Evolutionary conservation across 2,113 vertebrate genomes (phyloP).

Genomic region (Tyrannus savana): DNA sequence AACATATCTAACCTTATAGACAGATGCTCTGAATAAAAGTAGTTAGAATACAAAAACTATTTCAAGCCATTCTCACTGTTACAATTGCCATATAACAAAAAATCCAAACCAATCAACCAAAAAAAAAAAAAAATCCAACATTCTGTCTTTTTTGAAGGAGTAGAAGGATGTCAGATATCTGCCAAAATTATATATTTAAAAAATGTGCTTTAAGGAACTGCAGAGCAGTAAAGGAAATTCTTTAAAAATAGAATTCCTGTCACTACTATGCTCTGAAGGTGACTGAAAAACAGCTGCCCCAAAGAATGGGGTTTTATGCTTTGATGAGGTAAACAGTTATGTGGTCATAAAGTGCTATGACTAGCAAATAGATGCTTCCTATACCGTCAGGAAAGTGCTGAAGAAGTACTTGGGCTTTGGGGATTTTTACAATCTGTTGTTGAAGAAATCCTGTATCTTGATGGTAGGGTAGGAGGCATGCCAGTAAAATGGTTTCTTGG

Average conservation of each 20-base stretch:
- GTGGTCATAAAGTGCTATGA: constrained; percentile 1
- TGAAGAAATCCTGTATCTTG: constrained; percentile 9
- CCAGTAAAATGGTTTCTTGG: neutral
- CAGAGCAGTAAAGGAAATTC: neutral
- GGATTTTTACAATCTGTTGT: constrained; percentile 18
- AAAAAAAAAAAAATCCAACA: neutral
- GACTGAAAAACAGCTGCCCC: neutral
- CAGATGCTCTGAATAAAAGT: neutral
- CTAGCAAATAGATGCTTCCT: constrained; percentile 44
- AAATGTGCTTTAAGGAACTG: neutral
- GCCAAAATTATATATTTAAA: neutral
- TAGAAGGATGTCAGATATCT: neutral
- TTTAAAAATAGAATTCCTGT: neutral
- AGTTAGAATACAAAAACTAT: neutral
- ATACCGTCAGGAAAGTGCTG: neutral
- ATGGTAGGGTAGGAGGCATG: neutral
- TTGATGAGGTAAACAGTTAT: neutral
- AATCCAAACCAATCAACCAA: neutral
- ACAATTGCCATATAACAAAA: neutral
- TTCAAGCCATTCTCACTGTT: neutral
- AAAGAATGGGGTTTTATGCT: constrained; percentile 3
- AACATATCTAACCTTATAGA: neutral
- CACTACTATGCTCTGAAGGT: neutral
- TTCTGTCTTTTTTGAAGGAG: neutral
- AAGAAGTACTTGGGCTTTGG: constrained; percentile 8